Evolutionary conservation across 2,113 vertebrate species (phyloP).

Genomic region (Patagioenas fasciata): DNA sequence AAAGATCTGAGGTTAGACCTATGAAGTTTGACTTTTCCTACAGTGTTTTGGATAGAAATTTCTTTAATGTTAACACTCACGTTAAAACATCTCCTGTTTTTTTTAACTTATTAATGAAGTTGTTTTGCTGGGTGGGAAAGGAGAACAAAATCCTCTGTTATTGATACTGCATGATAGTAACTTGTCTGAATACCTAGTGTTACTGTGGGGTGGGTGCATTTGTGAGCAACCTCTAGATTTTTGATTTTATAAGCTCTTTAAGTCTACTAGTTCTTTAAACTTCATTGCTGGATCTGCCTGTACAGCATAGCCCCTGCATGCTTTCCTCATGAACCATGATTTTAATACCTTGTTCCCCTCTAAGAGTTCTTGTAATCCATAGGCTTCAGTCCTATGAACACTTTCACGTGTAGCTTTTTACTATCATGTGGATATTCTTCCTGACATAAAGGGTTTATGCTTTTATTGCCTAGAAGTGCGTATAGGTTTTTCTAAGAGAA

Average conservation of each 20-base stretch:
- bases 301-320: not conserved
- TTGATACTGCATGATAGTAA: not conserved
- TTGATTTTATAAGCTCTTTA: not conserved
- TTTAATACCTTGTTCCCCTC: not conserved
- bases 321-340: not conserved
- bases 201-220: not conserved
- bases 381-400: not conserved
- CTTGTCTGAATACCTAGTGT: not conserved
- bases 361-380: not conserved
- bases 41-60: not conserved
- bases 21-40: not conserved
- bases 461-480: not conserved
- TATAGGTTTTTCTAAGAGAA: not conserved
- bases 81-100: not conserved
- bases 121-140: not conserved
- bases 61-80: not conserved
- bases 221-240: not conserved
- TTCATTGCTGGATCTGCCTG: not conserved
- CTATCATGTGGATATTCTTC: not conserved
- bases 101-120: not conserved
- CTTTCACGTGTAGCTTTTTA: not conserved
- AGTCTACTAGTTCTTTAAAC: not conserved
- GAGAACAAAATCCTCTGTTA: rapidly evolving
- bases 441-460: not conserved
- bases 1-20: not conserved